Base-by-base conservation (phyloP, 2,888 invertebrate genomes). In the Podotricha telesiphe region DNA sequence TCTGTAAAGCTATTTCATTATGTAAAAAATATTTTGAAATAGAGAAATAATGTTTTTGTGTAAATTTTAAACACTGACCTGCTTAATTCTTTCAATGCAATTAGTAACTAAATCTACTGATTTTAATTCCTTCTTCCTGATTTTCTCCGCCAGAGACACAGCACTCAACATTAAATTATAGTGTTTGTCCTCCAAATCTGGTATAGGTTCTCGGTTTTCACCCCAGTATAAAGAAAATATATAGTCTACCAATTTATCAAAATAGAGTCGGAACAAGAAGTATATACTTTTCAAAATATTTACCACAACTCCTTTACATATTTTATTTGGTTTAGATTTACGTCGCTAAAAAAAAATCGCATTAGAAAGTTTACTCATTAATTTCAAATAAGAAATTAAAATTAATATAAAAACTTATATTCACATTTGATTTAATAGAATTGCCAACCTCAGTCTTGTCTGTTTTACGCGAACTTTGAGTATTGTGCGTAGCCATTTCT, bases 41-140 rank as follows among this genome's bases (percentile, higher is more conserved):
- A 2, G 13, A 42, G 13, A 42, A 53, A 37, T 2, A 19, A 48
- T 8, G 11, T 7, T 48, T 2, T 22, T 48, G 8, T 45, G 7
- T 34, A 45, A 11, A 34, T 34, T 4, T 7, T 13, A 45, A 45
- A 2, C 28, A 80, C 86, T 86, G 48, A 96, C 95, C 80, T 94
- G 93, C 74, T 95, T 94, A 59, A 97, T 97, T 76, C 98, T 94
- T 59, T 96, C 95, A 73, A 97, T 96, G 82, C 95, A 98, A 2
- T 95, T 94, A 71, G 89, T 88, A 0, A 97, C 96, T 19, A 98
- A 94, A 71, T 95, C 94, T 79, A 95, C 95, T 2, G 95, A 95
- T 59, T 94, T 95, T 10, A 97, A 73, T 79, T 95, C 89, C 62
- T 93, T 93, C 34, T 81, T 87, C 78, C 95, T 92, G 65, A 97